Conservation (phyloP, 2,888 invertebrate genomes). For the Phasia obesa region DNA sequence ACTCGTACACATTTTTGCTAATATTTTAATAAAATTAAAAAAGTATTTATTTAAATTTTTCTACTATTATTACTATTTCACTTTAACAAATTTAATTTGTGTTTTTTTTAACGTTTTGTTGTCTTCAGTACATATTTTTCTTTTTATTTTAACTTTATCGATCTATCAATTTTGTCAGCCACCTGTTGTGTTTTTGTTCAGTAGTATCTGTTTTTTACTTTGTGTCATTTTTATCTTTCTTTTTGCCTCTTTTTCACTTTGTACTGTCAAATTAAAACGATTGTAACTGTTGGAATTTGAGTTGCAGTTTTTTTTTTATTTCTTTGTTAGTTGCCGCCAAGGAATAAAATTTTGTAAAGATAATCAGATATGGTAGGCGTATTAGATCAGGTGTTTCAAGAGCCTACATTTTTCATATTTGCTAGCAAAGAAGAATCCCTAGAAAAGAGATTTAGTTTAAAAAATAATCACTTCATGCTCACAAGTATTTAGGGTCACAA, state of each 20-base stretch:
- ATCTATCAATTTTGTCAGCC: constrained; percentile 55
- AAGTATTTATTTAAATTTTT: background rate
- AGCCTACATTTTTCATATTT: background rate
- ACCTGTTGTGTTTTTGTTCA: constrained; percentile 53
- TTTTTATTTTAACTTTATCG: constrained; percentile 47
- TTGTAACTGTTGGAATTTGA: constrained; percentile 21
- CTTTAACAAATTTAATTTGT: constrained; percentile 19
- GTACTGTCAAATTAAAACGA: constrained; percentile 47
- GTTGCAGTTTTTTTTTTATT: constrained; percentile 28
- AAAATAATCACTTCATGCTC: background rate
- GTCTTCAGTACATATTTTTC: background rate
- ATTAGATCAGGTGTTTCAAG: constrained; percentile 50
- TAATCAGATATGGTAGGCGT: constrained; percentile 54
- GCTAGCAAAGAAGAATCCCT: background rate
- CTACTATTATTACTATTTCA: constrained; percentile 33
- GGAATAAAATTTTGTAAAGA: constrained; percentile 29
- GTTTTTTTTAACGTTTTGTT: constrained; percentile 8
- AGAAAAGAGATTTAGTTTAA: background rate
- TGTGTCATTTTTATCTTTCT: constrained; percentile 16
- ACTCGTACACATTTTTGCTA: constrained; percentile 6
- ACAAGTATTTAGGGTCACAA: no score
- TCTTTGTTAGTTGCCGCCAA: constrained; percentile 43
- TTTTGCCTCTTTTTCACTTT: constrained; percentile 40
- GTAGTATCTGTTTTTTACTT: constrained; percentile 22
- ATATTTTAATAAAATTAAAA: constrained; percentile 30